phyloP scores from a whole-genome alignment of 2,113 vertebrate genomes.

The Prochilodus magdalenae region DNA sequence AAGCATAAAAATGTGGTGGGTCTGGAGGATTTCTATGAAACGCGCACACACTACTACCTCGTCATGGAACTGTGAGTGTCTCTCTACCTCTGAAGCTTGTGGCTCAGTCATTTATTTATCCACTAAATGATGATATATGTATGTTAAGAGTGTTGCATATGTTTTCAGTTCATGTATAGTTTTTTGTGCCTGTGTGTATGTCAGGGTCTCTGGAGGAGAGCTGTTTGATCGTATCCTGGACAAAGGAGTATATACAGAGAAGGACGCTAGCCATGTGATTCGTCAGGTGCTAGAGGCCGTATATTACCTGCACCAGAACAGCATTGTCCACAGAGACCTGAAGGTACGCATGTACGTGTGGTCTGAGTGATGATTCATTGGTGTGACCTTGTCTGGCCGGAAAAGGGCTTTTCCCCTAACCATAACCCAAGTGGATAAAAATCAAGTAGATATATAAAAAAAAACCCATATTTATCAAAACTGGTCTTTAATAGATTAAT shows the following conservation, averaged over 20 bases:
- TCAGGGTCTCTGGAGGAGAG: slow-evolving; percentile 93
- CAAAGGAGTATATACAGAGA: slow-evolving; percentile 90
- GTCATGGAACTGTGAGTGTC: slow-evolving; percentile 95
- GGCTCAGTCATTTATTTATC: not conserved
- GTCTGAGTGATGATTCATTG: too few species aligned
- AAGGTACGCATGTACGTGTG: slow-evolving; percentile 76
- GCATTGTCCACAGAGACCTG: slow-evolving; percentile 92
- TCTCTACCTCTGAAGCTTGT: not conserved
- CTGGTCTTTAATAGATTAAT: too few species aligned
- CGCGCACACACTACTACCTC: slow-evolving; percentile 91
- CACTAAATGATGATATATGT: too few species aligned
- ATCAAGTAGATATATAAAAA: too few species aligned
- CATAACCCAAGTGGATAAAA: too few species aligned
- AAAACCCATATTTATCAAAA: too few species aligned
- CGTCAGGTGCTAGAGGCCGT: slow-evolving; percentile 91
- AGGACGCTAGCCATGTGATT: slow-evolving; percentile 90
- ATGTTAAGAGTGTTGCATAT: too few species aligned
- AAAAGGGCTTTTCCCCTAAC: too few species aligned
- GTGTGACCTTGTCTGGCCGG: too few species aligned
- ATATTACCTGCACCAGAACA: slow-evolving; percentile 89
- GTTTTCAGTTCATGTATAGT: too few species aligned
- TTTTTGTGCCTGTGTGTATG: slow-evolving; percentile 19
- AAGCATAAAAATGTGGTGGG: slow-evolving; percentile 94
- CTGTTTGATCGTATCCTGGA: slow-evolving; percentile 94
- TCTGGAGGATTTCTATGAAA: slow-evolving; percentile 95